Percentiles rank a stretch among this genome's conserved stretches.
Conservation (phyloP, 1,140 invertebrate genomes). For the Octopus bimaculoides region DNA sequence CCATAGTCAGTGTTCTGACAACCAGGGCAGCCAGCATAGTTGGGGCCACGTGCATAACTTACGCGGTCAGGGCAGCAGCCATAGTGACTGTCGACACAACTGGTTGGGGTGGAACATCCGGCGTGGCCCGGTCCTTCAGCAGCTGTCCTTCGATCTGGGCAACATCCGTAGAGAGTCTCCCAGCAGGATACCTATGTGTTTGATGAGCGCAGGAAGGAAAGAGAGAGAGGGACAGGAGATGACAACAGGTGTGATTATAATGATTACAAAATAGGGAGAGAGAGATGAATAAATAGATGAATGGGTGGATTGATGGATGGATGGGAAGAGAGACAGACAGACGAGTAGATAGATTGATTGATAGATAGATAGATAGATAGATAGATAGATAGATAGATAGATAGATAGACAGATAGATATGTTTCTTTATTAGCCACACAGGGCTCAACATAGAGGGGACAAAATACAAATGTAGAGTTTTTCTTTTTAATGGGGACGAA, state of each 20-base stretch:
- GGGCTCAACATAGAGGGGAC: no score
- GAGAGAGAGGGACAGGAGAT: constrained; percentile 8
- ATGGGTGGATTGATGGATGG: no score
- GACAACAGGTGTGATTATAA: constrained; percentile 25
- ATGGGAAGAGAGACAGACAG: no score
- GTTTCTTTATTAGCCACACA: no score
- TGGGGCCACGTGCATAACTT: background rate
- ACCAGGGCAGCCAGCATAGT: background rate
- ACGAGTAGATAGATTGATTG: no score
- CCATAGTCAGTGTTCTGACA: constrained; percentile 40
- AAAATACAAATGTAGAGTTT: no score
- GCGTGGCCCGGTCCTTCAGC: constrained; percentile 7
- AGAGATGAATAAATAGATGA: no score
- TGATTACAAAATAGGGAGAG: constrained; percentile 6
- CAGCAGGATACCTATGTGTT: constrained; percentile 22
- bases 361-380: no score
- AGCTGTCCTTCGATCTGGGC: constrained; percentile 19
- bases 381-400: no score
- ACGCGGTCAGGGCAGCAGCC: background rate
- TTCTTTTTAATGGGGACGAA: no score
- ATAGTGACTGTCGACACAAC: background rate
- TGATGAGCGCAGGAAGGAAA: background rate
- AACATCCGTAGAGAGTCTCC: constrained; percentile 31
- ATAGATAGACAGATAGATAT: no score
- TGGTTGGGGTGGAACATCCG: background rate